Evolutionary conservation across 2,797 vertebrate species (phyloP), one percentile per base, ranked within the genome.

Genomic region (Semaprochilodus insignis): DNA sequence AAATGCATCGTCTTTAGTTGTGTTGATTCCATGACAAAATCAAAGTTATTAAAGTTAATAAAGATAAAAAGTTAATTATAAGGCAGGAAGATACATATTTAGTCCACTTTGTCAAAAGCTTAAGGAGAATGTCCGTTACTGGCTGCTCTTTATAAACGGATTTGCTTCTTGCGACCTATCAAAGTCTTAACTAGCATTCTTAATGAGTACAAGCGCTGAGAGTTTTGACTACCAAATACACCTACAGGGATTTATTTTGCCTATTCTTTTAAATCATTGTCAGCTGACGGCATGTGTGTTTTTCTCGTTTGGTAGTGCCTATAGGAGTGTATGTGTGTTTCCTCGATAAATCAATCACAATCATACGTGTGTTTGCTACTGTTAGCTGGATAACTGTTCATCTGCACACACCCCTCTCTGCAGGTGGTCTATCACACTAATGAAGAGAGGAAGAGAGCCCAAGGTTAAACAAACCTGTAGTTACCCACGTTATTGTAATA

Each of bases 351-450:
- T 86, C 78, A 74, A n/a, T 82, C 77, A 72, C 57, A 84, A 62
- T 62, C 81, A 73, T 79, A 40, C 48, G 69, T 72, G 25, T 52
- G 74, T 81, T 81, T 83, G 51, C 79, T 78, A 74, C 74, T 83
- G 66, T 65, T 31, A n/a, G 57, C 34, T 13, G 25, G 54, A 74
- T 23, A 67, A 78, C 72, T 75, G 25, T 52, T 44, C 62, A 78
- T 80, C 80, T 23, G 14, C 34, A 57, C 59, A 81, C 81, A 81
- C 78, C 62, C 66, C 44, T n/a, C n/a, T 77, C 71, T 80, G 74
- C 81, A 83, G 84, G 74, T 88, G 85, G 70, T 85, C 75, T 71
- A 67, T 81, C 55, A 75, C 66, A 44, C 66, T 60, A 80, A 51
- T 84, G 51, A 70, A 65, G 17, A 31, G 34, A 62, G 52, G 48